These are phyloP conservation scores for Trissonchulus latispiculum DNA, from an alignment of 2,888 invertebrate genomes.

Conservation along the genomic window DNA sequence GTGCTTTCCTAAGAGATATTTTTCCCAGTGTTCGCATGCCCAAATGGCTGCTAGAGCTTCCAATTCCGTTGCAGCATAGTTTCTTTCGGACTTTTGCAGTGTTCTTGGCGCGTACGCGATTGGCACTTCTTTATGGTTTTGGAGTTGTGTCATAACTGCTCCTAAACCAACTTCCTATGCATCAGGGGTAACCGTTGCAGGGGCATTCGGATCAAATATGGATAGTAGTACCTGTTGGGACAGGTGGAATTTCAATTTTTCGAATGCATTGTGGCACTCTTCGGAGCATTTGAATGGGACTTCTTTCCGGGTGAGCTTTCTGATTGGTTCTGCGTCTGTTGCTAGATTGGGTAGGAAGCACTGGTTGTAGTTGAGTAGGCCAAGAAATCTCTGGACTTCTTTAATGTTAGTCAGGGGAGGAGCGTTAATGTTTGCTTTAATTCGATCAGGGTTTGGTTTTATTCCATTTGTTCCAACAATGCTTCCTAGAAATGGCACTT, in stretches of 20 bases:
- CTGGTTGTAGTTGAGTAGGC: background rate
- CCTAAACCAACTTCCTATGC: conserved; percentile 11
- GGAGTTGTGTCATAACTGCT: background rate
- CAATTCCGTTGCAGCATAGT: background rate
- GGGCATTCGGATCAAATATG: background rate
- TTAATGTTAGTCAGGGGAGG: background rate
- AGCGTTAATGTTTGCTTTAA: background rate
- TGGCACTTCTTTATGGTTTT: conserved; percentile 1
- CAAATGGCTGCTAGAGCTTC: background rate
- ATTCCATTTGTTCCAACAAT: conserved; percentile 1
- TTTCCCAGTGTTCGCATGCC: conserved; percentile 3
- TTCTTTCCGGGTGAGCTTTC: background rate
- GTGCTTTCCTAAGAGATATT: background rate
- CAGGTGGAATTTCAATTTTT: background rate
- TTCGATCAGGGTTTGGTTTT: background rate
- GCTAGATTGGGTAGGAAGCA: background rate
- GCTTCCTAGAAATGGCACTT: background rate
- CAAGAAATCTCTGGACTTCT: background rate
- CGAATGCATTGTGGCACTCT: background rate
- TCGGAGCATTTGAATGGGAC: background rate
- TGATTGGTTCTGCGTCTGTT: background rate
- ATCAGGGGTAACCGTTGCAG: background rate
- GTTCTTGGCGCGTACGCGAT: conserved; percentile 1
- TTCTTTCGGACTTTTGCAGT: background rate
- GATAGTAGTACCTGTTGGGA: background rate